These are phyloP conservation scores for Sebastes trivittatus DNA, from an alignment of 2,797 vertebrate genomes.

Conservation along the genomic window DNA sequence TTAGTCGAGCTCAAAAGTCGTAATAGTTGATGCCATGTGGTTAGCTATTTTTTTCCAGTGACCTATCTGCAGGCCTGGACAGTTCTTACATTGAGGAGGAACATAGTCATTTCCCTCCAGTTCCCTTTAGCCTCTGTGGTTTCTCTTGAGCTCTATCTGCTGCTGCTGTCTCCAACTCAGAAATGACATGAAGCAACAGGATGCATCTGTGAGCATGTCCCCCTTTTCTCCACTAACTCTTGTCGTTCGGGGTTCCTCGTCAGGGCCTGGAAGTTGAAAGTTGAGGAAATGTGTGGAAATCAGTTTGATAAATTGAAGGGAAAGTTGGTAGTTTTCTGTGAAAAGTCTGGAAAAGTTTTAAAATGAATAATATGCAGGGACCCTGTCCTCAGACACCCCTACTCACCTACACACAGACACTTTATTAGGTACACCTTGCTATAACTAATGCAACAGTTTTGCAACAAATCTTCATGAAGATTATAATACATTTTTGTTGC, in stretches of 20 bases:
- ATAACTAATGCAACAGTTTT: background rate
- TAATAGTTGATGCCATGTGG: background rate
- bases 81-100: conserved; percentile 25
- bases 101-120: conserved; percentile 47
- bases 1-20: background rate
- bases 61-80: conserved; percentile 14
- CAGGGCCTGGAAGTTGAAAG: background rate
- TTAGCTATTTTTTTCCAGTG: background rate
- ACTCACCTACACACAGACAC: background rate
- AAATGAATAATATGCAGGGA: too few relatives aligned
- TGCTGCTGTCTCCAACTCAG: conserved; percentile 23
- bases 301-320: background rate
- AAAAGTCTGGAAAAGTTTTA: background rate
- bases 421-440: background rate
- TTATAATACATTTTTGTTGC: background rate
- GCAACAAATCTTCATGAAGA: background rate
- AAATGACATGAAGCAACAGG: conserved; percentile 60
- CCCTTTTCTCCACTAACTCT: background rate
- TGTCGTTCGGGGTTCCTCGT: background rate
- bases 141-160: conserved; percentile 32
- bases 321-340: background rate
- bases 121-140: conserved; percentile 24
- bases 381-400: background rate
- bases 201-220: conserved; percentile 66
- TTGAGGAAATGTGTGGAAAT: background rate